Base-by-base conservation (phyloP, 2,888 invertebrate genomes). In the Neoaliturus tenellus region DNA sequence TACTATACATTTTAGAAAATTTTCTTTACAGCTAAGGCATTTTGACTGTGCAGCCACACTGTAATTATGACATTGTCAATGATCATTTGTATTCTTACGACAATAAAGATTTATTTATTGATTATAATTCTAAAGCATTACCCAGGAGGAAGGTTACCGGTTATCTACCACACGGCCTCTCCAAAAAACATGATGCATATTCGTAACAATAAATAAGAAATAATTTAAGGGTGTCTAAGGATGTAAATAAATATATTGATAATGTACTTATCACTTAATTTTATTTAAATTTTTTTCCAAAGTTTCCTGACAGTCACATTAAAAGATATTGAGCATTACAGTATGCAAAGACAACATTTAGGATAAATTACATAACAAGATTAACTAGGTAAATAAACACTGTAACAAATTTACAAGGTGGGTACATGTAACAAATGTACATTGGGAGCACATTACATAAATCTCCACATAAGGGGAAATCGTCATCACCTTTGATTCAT, bases 281-380 rank as follows among this genome's bases (percentile, higher is more conserved):
- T 39, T 23, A 48, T 75, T 28, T 41, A 17, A 75, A 75, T 75
- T 28, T 75, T 48, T 44, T 48, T 44, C 41, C 44, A 44, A 75
- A 71, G 71, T 35, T 23, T 35, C 48, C 28, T 44, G 75, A 75
- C 48, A 75, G 75, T 75, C 39, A 75, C 28, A 25, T 48, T 75
- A 28, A 28, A 44, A 25, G 48, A 25, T 75, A 75, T 75, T 75
- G 75, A 75, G 75, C 75, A 48, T 75, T 75, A 75, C 75, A 75
- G 75, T 75, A 75, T 75, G 75, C 28, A 75, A 75, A 75, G 35
- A 75, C 75, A 75, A 75, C 75, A 75, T 48, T 75, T 75, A 75
- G 28, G n/a, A 75, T 44, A 28, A 75, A 25, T 10, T 71, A 41
- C 75, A 75, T 75, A 75, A 75, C 75, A 75, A 75, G 44, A 75